Percentiles rank a stretch among this genome's conserved stretches.
Evolutionary conservation across 2,888 invertebrate species (phyloP).

Genomic region (Salpingus planirostris): DNA sequence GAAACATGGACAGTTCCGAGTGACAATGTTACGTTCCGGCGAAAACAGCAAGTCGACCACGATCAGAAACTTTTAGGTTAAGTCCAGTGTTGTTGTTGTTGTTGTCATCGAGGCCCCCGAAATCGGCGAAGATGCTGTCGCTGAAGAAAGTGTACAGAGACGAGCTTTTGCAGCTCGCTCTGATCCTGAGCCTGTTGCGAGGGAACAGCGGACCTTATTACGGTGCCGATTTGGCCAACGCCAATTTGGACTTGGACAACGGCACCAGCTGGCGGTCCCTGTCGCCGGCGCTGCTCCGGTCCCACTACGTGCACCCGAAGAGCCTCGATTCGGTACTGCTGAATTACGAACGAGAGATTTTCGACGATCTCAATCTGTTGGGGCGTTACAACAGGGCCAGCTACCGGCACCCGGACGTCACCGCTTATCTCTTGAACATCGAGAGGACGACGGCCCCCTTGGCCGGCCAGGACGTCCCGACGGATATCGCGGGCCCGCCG

Average conservation of each 20-base stretch:
- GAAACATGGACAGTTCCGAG: slow-evolving; percentile 2
- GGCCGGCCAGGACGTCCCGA: slow-evolving; percentile 10
- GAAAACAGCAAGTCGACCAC: not conserved
- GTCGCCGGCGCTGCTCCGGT: slow-evolving; percentile 49
- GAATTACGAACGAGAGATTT: slow-evolving; percentile 63
- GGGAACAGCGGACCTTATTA: slow-evolving; percentile 65
- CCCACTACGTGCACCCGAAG: slow-evolving; percentile 61
- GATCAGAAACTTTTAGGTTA: slow-evolving; percentile 19
- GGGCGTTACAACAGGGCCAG: slow-evolving; percentile 52
- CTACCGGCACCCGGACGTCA: slow-evolving; percentile 45
- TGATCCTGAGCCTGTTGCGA: slow-evolving; percentile 71
- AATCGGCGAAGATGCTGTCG: slow-evolving; percentile 54
- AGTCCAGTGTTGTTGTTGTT: slow-evolving; percentile 13
- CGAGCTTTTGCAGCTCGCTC: slow-evolving; percentile 70
- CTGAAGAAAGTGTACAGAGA: slow-evolving; percentile 75
- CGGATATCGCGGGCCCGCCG: slow-evolving; percentile 18
- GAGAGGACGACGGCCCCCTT: slow-evolving; percentile 32
- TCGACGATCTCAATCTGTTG: slow-evolving; percentile 63
- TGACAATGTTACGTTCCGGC: not conserved
- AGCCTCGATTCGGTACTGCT: slow-evolving; percentile 60
- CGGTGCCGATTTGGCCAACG: slow-evolving; percentile 43
- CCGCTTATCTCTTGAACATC: slow-evolving; percentile 55
- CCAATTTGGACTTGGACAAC: slow-evolving; percentile 49
- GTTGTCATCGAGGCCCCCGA: slow-evolving; percentile 2
- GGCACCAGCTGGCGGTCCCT: slow-evolving; percentile 61